Percentiles rank a stretch among this genome's conserved stretches.
These are phyloP conservation scores for Hyposoter dolosus DNA, from an alignment of 2,888 invertebrate genomes.

Conservation along the genomic window DNA sequence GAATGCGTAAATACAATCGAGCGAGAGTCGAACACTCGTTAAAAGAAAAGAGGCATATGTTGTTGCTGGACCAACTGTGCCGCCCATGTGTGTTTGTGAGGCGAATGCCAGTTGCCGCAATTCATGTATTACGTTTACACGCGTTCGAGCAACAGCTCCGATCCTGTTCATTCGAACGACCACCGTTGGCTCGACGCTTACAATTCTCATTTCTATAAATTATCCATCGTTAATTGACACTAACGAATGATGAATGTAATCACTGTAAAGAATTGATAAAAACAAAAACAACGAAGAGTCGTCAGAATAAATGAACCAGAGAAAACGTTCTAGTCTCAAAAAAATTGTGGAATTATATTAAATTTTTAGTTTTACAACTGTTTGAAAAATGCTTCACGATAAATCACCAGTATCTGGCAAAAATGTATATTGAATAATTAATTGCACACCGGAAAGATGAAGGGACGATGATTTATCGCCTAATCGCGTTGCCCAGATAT, in stretches of 20 bases:
- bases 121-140: conserved; percentile 14
- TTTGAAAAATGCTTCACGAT: neutral
- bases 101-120: conserved; percentile 18
- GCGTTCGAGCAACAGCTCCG: neutral
- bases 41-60: conserved; percentile 27
- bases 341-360: neutral
- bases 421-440: conserved; percentile 13
- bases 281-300: neutral
- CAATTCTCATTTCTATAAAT: conserved; percentile 3
- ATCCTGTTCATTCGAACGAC: neutral
- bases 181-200: neutral
- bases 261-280: neutral
- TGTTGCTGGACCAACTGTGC: conserved; percentile 20
- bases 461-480: conserved; percentile 44
- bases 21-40: conserved; percentile 37
- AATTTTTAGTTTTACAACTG: neutral
- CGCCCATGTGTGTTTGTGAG: neutral
- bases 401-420: neutral
- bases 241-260: neutral
- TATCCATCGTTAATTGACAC: conserved; percentile 13
- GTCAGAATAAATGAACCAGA: neutral
- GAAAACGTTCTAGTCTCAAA: neutral
- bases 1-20: conserved; percentile 59
- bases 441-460: conserved; percentile 26
- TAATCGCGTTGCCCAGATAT: conserved; percentile 13